These are phyloP conservation scores for Xenops minutus DNA, from an alignment of 2,797 vertebrate genomes.

Conservation along the genomic window DNA sequence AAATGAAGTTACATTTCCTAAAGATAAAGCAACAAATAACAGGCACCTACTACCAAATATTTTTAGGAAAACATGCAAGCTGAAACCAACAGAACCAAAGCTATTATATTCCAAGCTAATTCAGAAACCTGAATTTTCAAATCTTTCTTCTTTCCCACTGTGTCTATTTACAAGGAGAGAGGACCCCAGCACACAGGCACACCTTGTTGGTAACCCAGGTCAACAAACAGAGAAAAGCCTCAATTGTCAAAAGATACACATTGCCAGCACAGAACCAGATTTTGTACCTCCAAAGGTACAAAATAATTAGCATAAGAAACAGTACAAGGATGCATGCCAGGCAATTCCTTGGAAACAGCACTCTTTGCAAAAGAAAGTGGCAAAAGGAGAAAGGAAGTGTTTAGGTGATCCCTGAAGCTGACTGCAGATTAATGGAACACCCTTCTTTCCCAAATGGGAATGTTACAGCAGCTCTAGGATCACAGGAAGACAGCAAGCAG, in stretches of 20 bases:
- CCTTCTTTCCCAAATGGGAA: not conserved
- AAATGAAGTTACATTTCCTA: not conserved
- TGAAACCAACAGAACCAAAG: not conserved
- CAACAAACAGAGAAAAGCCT: not conserved
- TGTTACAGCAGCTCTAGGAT: not conserved
- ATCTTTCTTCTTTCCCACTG: not conserved
- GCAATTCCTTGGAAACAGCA: not conserved
- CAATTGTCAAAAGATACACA: not conserved
- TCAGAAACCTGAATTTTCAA: not conserved
- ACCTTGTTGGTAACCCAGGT: not conserved
- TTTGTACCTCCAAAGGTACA: not conserved
- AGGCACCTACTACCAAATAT: fast-evolving
- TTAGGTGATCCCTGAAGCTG: not conserved
- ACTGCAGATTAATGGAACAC: not conserved
- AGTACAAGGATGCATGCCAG: not conserved
- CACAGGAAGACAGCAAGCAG: not conserved
- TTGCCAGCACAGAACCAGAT: not conserved
- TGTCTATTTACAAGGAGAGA: not conserved
- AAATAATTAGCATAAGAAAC: not conserved
- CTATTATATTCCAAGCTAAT: not conserved
- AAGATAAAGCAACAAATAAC: not conserved
- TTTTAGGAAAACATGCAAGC: not conserved
- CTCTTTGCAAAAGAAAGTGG: not conserved
- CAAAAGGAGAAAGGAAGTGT: not conserved
- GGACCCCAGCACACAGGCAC: not conserved